Conservation (phyloP, 2,888 invertebrate species). For the Diogma glabrata region DNA sequence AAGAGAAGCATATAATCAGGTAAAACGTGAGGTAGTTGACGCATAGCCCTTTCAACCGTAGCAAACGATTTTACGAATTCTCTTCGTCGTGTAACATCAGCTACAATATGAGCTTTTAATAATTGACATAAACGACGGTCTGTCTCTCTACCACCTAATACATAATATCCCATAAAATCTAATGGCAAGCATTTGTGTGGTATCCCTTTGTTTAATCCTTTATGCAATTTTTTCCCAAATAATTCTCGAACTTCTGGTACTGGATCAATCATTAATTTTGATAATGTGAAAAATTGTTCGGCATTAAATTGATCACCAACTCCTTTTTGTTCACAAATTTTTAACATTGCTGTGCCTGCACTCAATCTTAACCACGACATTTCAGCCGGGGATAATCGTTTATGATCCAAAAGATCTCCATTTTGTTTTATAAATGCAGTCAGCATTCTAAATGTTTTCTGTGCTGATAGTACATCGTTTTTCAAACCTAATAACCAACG, state of each 20-base stretch:
- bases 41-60: constrained; percentile 55
- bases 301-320: constrained; percentile 91
- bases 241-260: constrained; percentile 78
- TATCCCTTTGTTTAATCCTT: constrained; percentile 69
- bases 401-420: constrained; percentile 69
- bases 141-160: constrained; percentile 77
- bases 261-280: constrained; percentile 72
- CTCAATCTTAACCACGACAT: constrained; percentile 87
- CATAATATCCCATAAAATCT: constrained; percentile 95
- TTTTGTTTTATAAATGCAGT: constrained; percentile 89
- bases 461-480: constrained; percentile 74
- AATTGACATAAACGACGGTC: constrained; percentile 48
- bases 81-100: constrained; percentile 79
- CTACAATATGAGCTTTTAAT: constrained; percentile 70
- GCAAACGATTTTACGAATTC: constrained; percentile 82
- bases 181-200: constrained; percentile 85
- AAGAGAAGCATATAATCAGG: constrained; percentile 97
- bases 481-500: constrained; percentile 89
- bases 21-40: constrained; percentile 75
- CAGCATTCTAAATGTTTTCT: constrained; percentile 89
- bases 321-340: constrained; percentile 92
- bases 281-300: constrained; percentile 89
- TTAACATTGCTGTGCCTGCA: constrained; percentile 91
- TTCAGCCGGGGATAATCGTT: constrained; percentile 68
- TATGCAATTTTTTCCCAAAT: constrained; percentile 86